phyloP scores from a whole-genome alignment of 2,888 invertebrate genomes.

The Callyntrura guangdongensis region DNA sequence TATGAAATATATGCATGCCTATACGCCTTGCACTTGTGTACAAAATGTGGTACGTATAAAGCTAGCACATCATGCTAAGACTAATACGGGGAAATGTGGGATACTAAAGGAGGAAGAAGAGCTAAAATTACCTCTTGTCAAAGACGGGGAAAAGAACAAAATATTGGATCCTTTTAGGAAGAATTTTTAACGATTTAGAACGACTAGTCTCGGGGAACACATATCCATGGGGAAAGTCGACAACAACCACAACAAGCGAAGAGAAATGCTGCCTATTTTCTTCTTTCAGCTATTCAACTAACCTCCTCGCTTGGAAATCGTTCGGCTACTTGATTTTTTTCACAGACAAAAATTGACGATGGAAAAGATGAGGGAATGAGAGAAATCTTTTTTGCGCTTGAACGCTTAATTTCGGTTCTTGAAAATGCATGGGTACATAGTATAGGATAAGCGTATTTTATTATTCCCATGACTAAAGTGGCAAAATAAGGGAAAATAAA shows the following conservation, averaged over 20 bases:
- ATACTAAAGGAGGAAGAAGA: not conserved
- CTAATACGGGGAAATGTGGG: not conserved
- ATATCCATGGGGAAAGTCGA: not conserved
- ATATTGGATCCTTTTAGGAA: not conserved
- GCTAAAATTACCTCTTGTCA: conserved; percentile 25
- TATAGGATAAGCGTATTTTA: too few species aligned
- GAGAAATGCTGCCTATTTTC: not conserved
- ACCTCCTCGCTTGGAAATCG: not conserved
- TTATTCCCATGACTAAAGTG: too few species aligned
- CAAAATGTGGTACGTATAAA: not conserved
- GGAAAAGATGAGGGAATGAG: conserved; percentile 30
- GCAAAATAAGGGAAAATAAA: too few species aligned
- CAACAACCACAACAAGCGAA: not conserved
- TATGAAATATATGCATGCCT: not conserved
- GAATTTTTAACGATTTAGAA: not conserved
- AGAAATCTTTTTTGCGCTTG: conserved; percentile 36
- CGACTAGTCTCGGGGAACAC: not conserved
- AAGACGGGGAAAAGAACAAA: conserved; percentile 1
- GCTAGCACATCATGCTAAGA: not conserved
- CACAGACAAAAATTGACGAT: not conserved
- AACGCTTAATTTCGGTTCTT: too few species aligned
- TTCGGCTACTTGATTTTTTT: not conserved
- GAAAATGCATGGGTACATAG: too few species aligned
- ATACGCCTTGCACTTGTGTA: not conserved
- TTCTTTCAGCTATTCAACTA: not conserved